A percentile compares a stretch with the other conserved stretches of the same genome.
These are phyloP conservation scores for Nyctibius grandis DNA, from an alignment of 2,797 vertebrate species.

Conservation along the genomic window DNA sequence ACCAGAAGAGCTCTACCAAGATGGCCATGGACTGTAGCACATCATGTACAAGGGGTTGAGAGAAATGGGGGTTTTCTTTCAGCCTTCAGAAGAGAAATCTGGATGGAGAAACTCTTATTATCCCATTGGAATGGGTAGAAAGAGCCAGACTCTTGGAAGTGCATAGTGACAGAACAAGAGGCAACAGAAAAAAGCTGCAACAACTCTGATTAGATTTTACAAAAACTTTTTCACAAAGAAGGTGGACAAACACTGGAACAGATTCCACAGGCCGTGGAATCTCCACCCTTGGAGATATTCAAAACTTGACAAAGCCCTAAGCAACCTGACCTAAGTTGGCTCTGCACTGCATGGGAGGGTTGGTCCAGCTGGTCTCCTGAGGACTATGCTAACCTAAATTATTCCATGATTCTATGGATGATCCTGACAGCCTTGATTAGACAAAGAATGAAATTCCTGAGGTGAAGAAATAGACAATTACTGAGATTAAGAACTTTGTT, in stretches of 20 bases:
- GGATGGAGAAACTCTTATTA: not conserved
- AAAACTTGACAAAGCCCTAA: not conserved
- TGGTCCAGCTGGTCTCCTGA: not conserved
- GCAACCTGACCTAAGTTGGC: not conserved
- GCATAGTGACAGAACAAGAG: not conserved
- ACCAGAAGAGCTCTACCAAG: not conserved
- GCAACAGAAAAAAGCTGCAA: not conserved
- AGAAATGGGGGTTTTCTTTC: not conserved
- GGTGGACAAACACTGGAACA: not conserved
- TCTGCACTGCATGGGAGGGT: not conserved
- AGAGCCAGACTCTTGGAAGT: not conserved
- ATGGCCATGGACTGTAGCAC: not conserved
- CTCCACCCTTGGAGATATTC: not conserved
- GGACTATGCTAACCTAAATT: not conserved
- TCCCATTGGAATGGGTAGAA: not conserved
- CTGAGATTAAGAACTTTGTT: not conserved
- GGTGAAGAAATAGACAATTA: not conserved
- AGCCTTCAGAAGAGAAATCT: not conserved
- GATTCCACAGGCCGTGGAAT: not conserved
- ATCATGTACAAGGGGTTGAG: not conserved
- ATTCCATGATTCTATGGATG: not conserved
- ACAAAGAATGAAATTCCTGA: not conserved
- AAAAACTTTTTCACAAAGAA: not conserved
- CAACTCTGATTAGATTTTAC: not conserved
- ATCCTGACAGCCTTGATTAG: not conserved